These are phyloP conservation scores for Aphidius colemani DNA, from an alignment of 2,888 invertebrate species.

Conservation along the genomic window DNA sequence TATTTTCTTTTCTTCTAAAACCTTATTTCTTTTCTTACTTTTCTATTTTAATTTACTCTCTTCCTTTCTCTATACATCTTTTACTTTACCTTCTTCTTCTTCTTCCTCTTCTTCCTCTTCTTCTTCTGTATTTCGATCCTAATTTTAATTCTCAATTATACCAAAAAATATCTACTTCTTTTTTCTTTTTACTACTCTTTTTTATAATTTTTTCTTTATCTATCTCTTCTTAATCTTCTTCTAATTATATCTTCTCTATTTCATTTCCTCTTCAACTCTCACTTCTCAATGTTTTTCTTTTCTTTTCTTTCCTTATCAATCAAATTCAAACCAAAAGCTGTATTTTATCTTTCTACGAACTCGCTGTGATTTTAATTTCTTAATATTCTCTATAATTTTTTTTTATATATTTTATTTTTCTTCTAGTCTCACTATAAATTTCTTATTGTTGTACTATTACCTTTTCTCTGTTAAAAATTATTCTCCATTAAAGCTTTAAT, in stretches of 20 bases:
- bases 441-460: conserved; percentile 3
- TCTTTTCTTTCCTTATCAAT: conserved; percentile 14
- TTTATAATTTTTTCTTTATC: conserved; percentile 22
- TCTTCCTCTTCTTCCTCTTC: too few relatives aligned
- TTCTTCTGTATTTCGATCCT: conserved; percentile 32
- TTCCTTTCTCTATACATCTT: conserved; percentile 18
- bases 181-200: conserved; percentile 31
- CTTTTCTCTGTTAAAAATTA: background rate
- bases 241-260: conserved; percentile 6
- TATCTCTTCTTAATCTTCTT: background rate
- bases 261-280: conserved; percentile 23
- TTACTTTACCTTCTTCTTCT: conserved; percentile 24
- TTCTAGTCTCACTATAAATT: conserved; percentile 15
- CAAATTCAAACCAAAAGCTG: background rate
- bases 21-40: conserved; percentile 7
- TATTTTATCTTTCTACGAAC: too few relatives aligned
- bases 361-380: conserved; percentile 20
- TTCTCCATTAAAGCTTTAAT: background rate
- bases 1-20: conserved; percentile 22
- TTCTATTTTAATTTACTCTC: background rate
- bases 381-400: background rate
- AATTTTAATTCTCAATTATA: conserved; percentile 22
- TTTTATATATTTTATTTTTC: conserved; percentile 1
- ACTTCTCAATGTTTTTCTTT: conserved; percentile 17
- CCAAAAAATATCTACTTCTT: conserved; percentile 6